Evolutionary conservation across 2,113 vertebrate genomes (phyloP).

Genomic region (Gopherus evgoodei): DNA sequence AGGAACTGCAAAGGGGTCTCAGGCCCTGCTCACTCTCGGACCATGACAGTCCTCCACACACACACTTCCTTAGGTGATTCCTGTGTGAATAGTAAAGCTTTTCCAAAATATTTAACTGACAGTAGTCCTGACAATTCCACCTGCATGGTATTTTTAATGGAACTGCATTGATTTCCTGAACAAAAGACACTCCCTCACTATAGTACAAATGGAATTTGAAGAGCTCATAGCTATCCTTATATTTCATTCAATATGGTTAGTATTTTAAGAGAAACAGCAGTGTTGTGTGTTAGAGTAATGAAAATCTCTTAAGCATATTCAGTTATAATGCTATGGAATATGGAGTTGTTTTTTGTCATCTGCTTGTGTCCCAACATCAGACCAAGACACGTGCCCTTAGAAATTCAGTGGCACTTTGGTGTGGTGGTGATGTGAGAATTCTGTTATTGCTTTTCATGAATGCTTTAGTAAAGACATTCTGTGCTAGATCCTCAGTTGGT

Average conservation of each 20-base stretch:
- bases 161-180: neutral
- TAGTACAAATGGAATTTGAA: neutral
- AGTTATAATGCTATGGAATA: neutral
- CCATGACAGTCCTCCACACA: neutral
- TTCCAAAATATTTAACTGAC: neutral
- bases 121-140: neutral
- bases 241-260: too few species aligned
- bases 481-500: neutral
- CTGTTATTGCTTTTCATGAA: neutral
- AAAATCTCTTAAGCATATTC: neutral
- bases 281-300: neutral
- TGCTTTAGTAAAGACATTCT: neutral
- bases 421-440: neutral
- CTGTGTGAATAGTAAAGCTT: neutral
- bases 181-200: neutral
- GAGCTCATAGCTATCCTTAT: rapidly evolving
- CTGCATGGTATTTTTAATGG: neutral
- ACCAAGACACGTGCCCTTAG: neutral
- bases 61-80: neutral
- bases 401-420: slow-evolving; percentile 1
- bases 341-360: neutral
- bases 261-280: neutral
- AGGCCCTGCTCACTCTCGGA: too few species aligned
- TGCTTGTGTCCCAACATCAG: neutral
- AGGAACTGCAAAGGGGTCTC: neutral